phyloP scores from a whole-genome alignment of 1,140 invertebrate species.

The Cydia splendana region DNA sequence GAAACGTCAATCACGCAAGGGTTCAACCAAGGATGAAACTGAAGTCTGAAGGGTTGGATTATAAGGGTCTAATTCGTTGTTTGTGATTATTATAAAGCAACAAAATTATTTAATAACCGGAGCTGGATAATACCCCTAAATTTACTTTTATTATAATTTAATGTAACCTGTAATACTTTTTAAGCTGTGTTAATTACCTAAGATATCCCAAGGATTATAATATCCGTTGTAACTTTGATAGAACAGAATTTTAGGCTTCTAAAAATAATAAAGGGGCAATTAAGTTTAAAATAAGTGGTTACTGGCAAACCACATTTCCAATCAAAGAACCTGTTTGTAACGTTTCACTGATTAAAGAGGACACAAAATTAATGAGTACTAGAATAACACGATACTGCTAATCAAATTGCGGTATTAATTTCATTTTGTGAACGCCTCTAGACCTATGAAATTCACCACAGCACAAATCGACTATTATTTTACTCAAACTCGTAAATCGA shows the following conservation, averaged over 20 bases:
- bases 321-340: neutral
- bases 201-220: neutral
- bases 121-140: conserved; percentile 61
- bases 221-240: neutral
- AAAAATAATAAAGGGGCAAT: too few relatives aligned
- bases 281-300: too few relatives aligned
- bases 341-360: neutral
- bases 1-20: conserved; percentile 70
- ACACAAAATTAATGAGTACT: neutral
- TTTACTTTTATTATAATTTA: conserved; percentile 66
- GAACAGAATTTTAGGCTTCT: too few relatives aligned
- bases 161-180: conserved; percentile 42
- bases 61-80: conserved; percentile 69
- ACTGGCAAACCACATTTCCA: neutral
- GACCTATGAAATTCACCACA: conserved; percentile 8
- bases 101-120: conserved; percentile 71
- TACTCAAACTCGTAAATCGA: neutral
- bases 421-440: conserved; percentile 4
- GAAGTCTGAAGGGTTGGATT: conserved; percentile 74
- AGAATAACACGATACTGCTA: neutral
- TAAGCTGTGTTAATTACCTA: neutral
- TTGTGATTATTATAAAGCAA: conserved; percentile 45
- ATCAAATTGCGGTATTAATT: conserved; percentile 27
- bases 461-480: neutral
- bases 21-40: conserved; percentile 64